A percentile compares a stretch with the other conserved stretches of the same genome.
Conservation (phyloP, 64 coral and sea anemone species). For the Orbicella faveolata region DNA sequence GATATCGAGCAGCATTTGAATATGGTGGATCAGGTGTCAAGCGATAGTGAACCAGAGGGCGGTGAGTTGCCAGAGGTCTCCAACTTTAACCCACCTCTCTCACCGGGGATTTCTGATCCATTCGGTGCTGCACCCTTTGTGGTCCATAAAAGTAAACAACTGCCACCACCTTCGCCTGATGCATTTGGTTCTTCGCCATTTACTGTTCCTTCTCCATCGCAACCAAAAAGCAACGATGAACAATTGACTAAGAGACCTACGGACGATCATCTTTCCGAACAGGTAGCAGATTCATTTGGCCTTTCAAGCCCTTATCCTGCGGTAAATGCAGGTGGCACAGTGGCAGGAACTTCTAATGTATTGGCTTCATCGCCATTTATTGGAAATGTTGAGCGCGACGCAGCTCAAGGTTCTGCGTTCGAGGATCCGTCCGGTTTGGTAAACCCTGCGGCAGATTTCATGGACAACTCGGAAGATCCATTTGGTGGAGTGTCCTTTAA, state of each 20-base stretch:
- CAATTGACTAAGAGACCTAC: not conserved
- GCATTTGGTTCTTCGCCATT: slow-evolving; percentile 50
- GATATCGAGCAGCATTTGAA: slow-evolving; percentile 6
- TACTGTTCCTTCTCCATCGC: not conserved
- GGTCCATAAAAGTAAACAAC: slow-evolving; percentile 22
- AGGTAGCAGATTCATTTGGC: not conserved
- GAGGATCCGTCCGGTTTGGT: slow-evolving; percentile 37
- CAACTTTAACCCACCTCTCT: slow-evolving; percentile 25
- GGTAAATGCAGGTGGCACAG: not conserved
- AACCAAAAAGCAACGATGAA: slow-evolving; percentile 2
- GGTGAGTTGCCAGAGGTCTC: not conserved
- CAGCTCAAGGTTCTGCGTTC: not conserved
- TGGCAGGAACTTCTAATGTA: not conserved
- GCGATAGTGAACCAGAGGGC: slow-evolving; percentile 23
- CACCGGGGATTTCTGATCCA: slow-evolving; percentile 46
- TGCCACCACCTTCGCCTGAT: slow-evolving; percentile 22
- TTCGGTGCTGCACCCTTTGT: slow-evolving; percentile 57
- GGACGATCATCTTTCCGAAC: not conserved
- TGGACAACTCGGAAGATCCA: slow-evolving; percentile 42
- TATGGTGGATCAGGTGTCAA: slow-evolving; percentile 12
- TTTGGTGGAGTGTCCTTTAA: slow-evolving; percentile 58
- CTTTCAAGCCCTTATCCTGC: not conserved
- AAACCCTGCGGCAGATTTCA: slow-evolving; percentile 48
- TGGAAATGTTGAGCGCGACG: slow-evolving; percentile 28
- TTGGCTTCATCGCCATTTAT: slow-evolving; percentile 11